Percentiles rank a stretch among this genome's conserved stretches.
Evolutionary conservation across 1,140 invertebrate species (phyloP).

Genomic region (Achroia grisella): DNA sequence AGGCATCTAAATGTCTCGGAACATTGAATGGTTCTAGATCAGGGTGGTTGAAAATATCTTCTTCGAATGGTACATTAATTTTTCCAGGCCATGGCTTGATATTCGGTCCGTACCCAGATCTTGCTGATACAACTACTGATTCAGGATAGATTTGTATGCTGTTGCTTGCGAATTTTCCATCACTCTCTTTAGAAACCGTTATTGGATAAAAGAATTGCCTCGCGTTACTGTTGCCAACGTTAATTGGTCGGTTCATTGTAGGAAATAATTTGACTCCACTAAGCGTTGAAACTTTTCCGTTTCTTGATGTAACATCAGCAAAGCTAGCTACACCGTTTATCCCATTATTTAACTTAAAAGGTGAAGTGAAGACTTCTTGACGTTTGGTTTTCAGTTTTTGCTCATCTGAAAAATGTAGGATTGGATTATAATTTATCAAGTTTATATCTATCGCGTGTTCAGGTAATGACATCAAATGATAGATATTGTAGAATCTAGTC

Average conservation of each 20-base stretch:
- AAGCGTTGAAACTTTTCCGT: slow-evolving; percentile 32
- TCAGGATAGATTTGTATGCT: slow-evolving; percentile 25
- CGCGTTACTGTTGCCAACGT: slow-evolving; percentile 1
- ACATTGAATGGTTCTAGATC: not conserved
- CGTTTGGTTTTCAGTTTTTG: not conserved
- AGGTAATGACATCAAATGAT: too few relatives aligned
- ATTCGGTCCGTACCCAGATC: slow-evolving; percentile 8
- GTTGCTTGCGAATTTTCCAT: slow-evolving; percentile 16
- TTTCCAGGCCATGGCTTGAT: slow-evolving; percentile 5
- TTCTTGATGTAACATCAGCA: slow-evolving; percentile 24
- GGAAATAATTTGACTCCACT: slow-evolving; percentile 30
- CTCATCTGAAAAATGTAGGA: not conserved
- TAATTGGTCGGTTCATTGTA: slow-evolving; percentile 1
- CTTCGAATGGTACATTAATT: slow-evolving; percentile 11
- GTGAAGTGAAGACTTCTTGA: not conserved
- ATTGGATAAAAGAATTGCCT: slow-evolving; percentile 8
- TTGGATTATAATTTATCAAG: not conserved
- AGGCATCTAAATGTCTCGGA: slow-evolving; percentile 11
- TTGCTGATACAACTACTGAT: slow-evolving; percentile 21
- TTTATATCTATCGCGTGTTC: too few relatives aligned
- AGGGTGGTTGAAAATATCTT: slow-evolving; percentile 11
- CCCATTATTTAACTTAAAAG: slow-evolving; percentile 5
- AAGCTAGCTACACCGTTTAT: slow-evolving; percentile 31
- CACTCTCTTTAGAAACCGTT: slow-evolving; percentile 19
- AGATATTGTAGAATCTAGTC: too few relatives aligned